These are phyloP conservation scores for Eueides isabella DNA, from an alignment of 1,140 invertebrate genomes.

Conservation along the genomic window DNA sequence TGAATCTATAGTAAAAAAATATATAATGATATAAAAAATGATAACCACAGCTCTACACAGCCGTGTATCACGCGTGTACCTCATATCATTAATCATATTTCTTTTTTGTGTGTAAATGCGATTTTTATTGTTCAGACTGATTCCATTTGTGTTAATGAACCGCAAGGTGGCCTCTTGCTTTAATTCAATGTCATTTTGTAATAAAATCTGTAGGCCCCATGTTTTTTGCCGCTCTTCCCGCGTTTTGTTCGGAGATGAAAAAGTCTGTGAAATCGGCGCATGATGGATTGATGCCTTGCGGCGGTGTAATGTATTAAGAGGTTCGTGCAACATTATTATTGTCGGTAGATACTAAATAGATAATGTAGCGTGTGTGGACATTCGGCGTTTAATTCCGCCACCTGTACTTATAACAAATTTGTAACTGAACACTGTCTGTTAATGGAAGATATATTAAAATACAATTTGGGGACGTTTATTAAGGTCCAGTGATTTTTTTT, in stretches of 20 bases:
- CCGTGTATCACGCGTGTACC: conserved; percentile 46
- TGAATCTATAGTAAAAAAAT: too few species aligned
- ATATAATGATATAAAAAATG: not conserved
- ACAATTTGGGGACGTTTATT: too few species aligned
- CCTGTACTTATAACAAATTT: not conserved
- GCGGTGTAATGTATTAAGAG: conserved; percentile 6
- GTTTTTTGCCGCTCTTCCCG: conserved; percentile 3
- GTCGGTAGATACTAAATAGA: conserved; percentile 3
- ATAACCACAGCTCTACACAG: not conserved
- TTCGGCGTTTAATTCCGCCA: not conserved
- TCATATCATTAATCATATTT: conserved; percentile 73
- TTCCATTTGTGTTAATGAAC: conserved; percentile 77
- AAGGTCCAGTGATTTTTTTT: too few species aligned
- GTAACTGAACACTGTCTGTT: too few species aligned
- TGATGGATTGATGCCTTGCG: conserved; percentile 10
- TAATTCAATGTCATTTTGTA: conserved; percentile 75
- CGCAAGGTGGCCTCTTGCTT: conserved; percentile 71
- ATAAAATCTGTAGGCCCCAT: conserved; percentile 41
- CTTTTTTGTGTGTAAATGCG: conserved; percentile 76
- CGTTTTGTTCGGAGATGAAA: conserved; percentile 14
- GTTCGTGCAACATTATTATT: not conserved
- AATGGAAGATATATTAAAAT: too few species aligned
- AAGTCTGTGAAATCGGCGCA: conserved; percentile 15
- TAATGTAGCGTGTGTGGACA: not conserved
- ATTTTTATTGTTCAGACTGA: conserved; percentile 76